Evolutionary conservation across 2,888 invertebrate genomes (phyloP).

Genomic region (Tetramorium bicarinatum): DNA sequence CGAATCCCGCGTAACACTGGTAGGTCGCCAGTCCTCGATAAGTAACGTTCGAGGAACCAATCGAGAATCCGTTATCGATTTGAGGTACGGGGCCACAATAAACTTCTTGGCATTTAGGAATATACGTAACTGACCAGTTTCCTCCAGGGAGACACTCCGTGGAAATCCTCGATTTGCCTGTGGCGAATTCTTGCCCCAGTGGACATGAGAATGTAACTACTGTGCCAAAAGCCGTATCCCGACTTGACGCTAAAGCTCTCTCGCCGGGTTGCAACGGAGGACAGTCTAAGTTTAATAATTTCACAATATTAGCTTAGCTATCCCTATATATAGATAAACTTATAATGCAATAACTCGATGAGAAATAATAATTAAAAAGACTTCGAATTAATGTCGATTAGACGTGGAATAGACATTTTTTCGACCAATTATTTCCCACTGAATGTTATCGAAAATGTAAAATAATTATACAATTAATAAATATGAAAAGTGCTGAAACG

Average conservation of each 20-base stretch:
- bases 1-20: constrained; percentile 98
- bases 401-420: no score
- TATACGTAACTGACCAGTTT: constrained; percentile 96
- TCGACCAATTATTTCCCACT: no score
- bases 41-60: constrained; percentile 97
- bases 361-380: no score
- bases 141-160: constrained; percentile 96
- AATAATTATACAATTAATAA: no score
- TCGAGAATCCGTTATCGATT: constrained; percentile 98
- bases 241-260: constrained; percentile 95
- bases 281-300: constrained; percentile 90
- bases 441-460: background rate
- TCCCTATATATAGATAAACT: background rate
- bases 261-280: constrained; percentile 94
- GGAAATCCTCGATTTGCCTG: constrained; percentile 93
- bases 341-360: no score
- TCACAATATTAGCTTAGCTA: background rate
- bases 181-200: constrained; percentile 97
- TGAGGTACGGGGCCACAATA: constrained; percentile 99
- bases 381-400: no score
- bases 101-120: constrained; percentile 97
- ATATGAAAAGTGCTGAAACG: no score
- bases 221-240: constrained; percentile 97
- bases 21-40: constrained; percentile 97
- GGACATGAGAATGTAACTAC: constrained; percentile 96